Base-by-base conservation (phyloP, 2,888 invertebrate species). In the Gnatocerus cornutus region DNA sequence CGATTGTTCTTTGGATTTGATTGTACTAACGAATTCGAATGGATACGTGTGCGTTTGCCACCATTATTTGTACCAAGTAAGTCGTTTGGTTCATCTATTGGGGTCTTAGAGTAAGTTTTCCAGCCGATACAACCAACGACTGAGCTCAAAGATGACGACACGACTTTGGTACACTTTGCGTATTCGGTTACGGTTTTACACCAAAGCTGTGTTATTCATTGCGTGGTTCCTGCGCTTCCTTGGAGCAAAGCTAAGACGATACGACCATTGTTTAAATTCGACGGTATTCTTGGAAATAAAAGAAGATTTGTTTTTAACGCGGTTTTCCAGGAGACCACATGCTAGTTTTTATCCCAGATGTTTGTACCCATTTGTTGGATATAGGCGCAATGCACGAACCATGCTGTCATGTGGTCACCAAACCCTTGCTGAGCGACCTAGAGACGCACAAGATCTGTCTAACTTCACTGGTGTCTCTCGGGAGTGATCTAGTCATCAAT, bases 341-440 rank as follows among this genome's bases (percentile, higher is more conserved):
- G 81, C 84, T 95, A 33, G 94, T 96, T 0, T 91, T 93, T 79
- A 92, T 94, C 16, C 94, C 95, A 9, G 94, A 92, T 80, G 87
- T 94, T 29, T 96, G 95, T 85, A 91, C 93, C 0, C 96, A 97
- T 80, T 85, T 96, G 21, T 86, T 97, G 61, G 96, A 97, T 85
- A 91, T 96, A 52, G 93, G 95, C 2, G 86, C 92, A 7, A 89
- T 90, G 77, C 96, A 95, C 83, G 95, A 95, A 81, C 95, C 96
- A 0, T 92, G 92, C 76, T 93, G 93, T 77, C 94, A 94, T 79
- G 90, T 94, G 59, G 89, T 93, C 0, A 88, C 92, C 12, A 90
- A 92, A 0, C 86, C 90, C 0, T 85, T 87, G 12, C 87, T 89
- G 2, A 89, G 90, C 0, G 90, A 91, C 73, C 85, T 92, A 8